Evolutionary conservation across 2,113 vertebrate genomes (phyloP), one percentile per base, ranked within the genome.

Genomic region (Aspiorhynchus laticeps): DNA sequence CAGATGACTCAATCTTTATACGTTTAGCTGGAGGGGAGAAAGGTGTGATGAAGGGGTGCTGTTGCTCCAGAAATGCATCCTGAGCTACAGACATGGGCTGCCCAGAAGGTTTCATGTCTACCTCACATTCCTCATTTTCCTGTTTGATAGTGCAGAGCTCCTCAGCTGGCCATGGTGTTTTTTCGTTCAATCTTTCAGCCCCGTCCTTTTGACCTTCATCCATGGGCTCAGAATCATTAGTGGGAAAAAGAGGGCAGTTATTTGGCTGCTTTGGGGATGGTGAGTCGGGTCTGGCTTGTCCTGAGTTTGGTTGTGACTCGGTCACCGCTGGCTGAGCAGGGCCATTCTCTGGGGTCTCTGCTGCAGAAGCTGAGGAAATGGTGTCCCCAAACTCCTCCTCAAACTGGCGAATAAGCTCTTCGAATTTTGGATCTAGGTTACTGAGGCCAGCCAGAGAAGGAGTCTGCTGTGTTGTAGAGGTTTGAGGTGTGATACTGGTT

Each of bases 341-440:
- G 46, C 43, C 92, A 84, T 82, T 88, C 26, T 90, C 87, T 73
- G 73, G 75, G 5, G 51, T 71, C 24, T 88, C 88, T 61, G 86
- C 7, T 5, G 24, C 24, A 46, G 88, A n/a, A 33, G 74, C 51
- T 46, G 88, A 36, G 82, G 83, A 92, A 75, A 88, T 28, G 86
- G 93, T 87, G 91, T 98, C 97, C 85, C 97, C 98, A 78, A 98
- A 99, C 93, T 99, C 98, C 0, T 97, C 97, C 94, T 99, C 98
- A 82, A 99, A 98, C 91, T 98, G 97, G 84, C 96, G 96, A 91
- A 99, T 97, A 83, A 99, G 95, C 81, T 98, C 98, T 94, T 99
- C 98, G 28, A 97, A 94, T 91, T 98, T 99, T 51, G 97, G 97
- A 76, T 98, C 97, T 14, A 98, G 93, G 74, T 93, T 93, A 46